Conservation (phyloP, 2,797 vertebrate genomes). For the Caiman crocodilus region DNA sequence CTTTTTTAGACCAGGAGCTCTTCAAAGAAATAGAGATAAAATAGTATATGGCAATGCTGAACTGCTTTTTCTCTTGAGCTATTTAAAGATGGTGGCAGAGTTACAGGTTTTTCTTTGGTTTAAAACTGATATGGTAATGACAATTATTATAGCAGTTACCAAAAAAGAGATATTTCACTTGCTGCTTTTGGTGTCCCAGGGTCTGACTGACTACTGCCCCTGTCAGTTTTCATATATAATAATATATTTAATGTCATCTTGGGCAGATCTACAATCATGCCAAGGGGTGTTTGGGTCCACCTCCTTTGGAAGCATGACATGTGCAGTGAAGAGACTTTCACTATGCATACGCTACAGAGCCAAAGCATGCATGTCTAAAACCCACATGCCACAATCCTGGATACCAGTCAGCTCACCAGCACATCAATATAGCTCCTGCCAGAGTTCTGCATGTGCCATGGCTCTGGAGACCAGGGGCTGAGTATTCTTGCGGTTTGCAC, state of each 20-base stretch:
- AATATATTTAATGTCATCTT: accelerated
- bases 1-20: slow-evolving; percentile 31
- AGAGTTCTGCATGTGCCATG: too few relatives aligned
- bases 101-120: slow-evolving; percentile 6
- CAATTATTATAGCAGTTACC: not conserved
- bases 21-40: slow-evolving; percentile 43
- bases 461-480: too few relatives aligned
- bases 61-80: slow-evolving; percentile 49
- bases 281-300: too few relatives aligned
- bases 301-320: too few relatives aligned
- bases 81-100: slow-evolving; percentile 28
- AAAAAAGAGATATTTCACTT: slow-evolving; percentile 16
- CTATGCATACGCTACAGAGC: too few relatives aligned
- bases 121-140: slow-evolving; percentile 13
- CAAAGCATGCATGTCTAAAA: too few relatives aligned
- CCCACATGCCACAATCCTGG: too few relatives aligned
- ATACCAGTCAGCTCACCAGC: too few relatives aligned
- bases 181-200: not conserved
- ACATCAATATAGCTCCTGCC: too few relatives aligned
- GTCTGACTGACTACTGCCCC: slow-evolving; percentile 5
- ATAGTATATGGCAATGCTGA: not conserved
- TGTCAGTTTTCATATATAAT: too few relatives aligned
- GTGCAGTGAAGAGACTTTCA: too few relatives aligned
- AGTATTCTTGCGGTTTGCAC: too few relatives aligned
- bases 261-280: not conserved